Evolutionary conservation across 2,797 vertebrate genomes (phyloP).

Genomic region (Macroramphosus scolopax): DNA sequence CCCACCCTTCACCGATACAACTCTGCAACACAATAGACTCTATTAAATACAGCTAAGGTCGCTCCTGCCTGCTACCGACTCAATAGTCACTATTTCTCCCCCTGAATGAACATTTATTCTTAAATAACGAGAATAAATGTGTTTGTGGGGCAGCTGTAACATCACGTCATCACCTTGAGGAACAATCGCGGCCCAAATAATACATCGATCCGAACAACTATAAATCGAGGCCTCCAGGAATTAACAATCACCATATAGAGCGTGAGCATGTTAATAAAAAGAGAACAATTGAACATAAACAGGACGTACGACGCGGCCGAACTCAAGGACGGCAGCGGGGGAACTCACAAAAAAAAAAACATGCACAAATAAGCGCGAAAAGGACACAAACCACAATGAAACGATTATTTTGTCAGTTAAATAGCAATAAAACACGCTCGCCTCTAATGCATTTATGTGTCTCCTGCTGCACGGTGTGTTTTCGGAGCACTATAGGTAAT

Average conservation of each 20-base stretch:
- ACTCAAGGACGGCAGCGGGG: slow-evolving; percentile 53
- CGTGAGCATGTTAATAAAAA: slow-evolving; percentile 54
- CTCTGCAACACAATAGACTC: slow-evolving; percentile 43
- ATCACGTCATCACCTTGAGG: slow-evolving; percentile 71
- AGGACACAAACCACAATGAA: too few species aligned
- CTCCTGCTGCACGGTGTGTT: slow-evolving; percentile 39
- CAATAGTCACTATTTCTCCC: slow-evolving; percentile 33
- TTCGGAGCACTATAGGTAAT: slow-evolving; percentile 58
- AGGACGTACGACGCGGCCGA: slow-evolving; percentile 25
- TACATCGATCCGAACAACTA: slow-evolving; percentile 64
- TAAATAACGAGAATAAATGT: slow-evolving; percentile 62
- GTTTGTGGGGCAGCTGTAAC: slow-evolving; percentile 61
- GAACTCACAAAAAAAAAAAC: slow-evolving; percentile 40
- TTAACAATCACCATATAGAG: slow-evolving; percentile 27
- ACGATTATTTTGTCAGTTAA: slow-evolving; percentile 35
- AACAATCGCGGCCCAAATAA: slow-evolving; percentile 58
- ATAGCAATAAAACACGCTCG: slow-evolving; percentile 33
- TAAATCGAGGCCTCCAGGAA: slow-evolving; percentile 61
- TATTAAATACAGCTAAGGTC: slow-evolving; percentile 51
- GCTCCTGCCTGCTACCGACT: slow-evolving; percentile 28
- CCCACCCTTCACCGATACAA: slow-evolving; percentile 12
- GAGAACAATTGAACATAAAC: slow-evolving; percentile 54
- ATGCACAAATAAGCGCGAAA: slow-evolving; percentile 5
- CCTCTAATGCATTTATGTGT: slow-evolving; percentile 49
- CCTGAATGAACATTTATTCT: slow-evolving; percentile 58